Percentiles rank a stretch among this genome's conserved stretches.
phyloP scores from a whole-genome alignment of 2,888 invertebrate species.

The Eupithecia exiguata region DNA sequence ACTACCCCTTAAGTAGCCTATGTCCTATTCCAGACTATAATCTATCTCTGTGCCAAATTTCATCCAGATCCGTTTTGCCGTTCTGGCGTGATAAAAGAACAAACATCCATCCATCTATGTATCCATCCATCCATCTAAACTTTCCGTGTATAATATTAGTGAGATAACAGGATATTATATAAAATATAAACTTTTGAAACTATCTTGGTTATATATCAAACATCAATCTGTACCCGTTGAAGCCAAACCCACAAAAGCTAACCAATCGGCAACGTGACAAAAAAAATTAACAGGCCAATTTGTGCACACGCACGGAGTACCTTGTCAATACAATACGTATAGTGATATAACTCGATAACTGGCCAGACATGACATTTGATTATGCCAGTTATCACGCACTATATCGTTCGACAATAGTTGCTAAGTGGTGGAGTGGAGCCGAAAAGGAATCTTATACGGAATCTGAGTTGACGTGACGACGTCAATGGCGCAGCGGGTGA shows the following conservation, averaged over 20 bases:
- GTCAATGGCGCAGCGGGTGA: no score
- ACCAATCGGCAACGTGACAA: slow-evolving; percentile 2
- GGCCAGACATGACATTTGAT: slow-evolving; percentile 17
- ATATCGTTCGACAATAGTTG: background rate
- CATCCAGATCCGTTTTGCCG: no score
- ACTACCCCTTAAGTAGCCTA: no score
- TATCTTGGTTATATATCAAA: background rate
- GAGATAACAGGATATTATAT: no score
- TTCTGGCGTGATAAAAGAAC: no score
- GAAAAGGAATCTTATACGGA: slow-evolving; percentile 3
- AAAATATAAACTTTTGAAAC: no score
- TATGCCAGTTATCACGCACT: slow-evolving; percentile 11
- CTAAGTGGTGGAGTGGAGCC: slow-evolving; percentile 5
- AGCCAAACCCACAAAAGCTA: background rate
- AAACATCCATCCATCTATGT: no score
- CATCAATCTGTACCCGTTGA: background rate
- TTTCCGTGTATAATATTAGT: no score
- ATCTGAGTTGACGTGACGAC: background rate
- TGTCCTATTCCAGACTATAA: no score
- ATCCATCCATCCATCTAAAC: no score
- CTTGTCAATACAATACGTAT: background rate
- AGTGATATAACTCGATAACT: slow-evolving; percentile 2
- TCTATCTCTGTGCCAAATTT: no score
- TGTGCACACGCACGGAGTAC: slow-evolving; percentile 7
- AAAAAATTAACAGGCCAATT: slow-evolving; percentile 11